Evolutionary conservation across 2,113 vertebrate genomes (phyloP).

Genomic region (Oxyura jamaicensis): DNA sequence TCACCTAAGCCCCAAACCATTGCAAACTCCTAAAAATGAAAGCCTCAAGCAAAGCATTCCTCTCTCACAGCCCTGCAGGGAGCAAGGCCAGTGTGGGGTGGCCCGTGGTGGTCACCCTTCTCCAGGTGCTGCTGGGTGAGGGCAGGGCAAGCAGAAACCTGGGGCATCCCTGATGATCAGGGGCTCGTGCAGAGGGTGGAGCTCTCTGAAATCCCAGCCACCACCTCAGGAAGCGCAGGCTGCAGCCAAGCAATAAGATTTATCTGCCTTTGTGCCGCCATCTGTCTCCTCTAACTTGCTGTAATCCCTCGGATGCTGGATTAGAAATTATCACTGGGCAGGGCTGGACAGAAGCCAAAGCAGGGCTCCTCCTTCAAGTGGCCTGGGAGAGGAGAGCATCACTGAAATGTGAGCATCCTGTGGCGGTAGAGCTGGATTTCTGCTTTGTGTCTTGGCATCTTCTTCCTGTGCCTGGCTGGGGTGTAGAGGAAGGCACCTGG

Average conservation of each 20-base stretch:
- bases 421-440: not conserved
- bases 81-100: not conserved
- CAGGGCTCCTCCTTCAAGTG: not conserved
- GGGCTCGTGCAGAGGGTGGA: not conserved
- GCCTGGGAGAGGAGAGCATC: not conserved
- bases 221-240: not conserved
- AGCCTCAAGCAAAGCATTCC: not conserved
- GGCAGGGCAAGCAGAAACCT: not conserved
- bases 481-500: not conserved
- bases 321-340: slow-evolving; percentile 47
- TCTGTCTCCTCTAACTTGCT: slow-evolving; percentile 58
- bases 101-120: not conserved
- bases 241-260: slow-evolving; percentile 37
- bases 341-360: not conserved
- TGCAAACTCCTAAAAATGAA: not conserved
- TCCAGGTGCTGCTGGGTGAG: fast-evolving
- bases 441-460: not conserved
- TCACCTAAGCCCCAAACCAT: not conserved
- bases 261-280: slow-evolving; percentile 22
- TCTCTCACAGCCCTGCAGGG: not conserved
- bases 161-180: not conserved
- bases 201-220: not conserved
- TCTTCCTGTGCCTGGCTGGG: not conserved
- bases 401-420: fast-evolving
- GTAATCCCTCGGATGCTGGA: slow-evolving; percentile 47